Percentiles rank a stretch among this genome's conserved stretches.
phyloP scores from a whole-genome alignment of 2,888 invertebrate genomes.

The Ypsolopha scabrella region DNA sequence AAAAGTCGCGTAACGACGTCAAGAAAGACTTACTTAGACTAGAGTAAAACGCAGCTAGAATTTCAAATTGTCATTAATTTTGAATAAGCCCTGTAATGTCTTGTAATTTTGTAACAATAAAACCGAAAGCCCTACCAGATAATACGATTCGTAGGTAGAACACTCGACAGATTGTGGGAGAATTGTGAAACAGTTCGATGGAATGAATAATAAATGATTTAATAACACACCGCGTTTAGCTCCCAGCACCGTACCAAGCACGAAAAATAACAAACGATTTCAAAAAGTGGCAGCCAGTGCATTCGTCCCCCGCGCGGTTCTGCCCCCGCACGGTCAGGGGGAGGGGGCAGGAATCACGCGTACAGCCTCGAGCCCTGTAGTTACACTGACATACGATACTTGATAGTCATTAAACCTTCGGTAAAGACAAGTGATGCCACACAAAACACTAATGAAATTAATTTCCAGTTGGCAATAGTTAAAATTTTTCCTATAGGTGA shows the following conservation, averaged over 20 bases:
- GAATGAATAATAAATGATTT: slow-evolving; percentile 69
- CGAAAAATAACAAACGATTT: slow-evolving; percentile 65
- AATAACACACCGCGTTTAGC: slow-evolving; percentile 64
- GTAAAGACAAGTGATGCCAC: slow-evolving; percentile 13
- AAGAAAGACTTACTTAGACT: too few relatives aligned
- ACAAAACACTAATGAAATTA: slow-evolving; percentile 3
- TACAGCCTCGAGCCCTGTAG: too few relatives aligned
- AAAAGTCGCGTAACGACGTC: too few relatives aligned
- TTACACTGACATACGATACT: background rate
- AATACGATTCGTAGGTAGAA: background rate
- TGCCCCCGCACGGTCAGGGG: too few relatives aligned
- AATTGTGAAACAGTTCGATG: slow-evolving; percentile 66
- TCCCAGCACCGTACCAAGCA: slow-evolving; percentile 46
- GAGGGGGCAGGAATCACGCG: too few relatives aligned
- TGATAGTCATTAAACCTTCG: slow-evolving; percentile 13
- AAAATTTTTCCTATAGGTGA: too few relatives aligned
- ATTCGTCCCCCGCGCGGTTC: background rate
- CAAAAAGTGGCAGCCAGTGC: slow-evolving; percentile 38
- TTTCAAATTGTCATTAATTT: too few relatives aligned
- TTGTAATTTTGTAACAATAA: too few relatives aligned
- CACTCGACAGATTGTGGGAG: slow-evolving; percentile 45
- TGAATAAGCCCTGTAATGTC: too few relatives aligned
- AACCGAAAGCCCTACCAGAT: too few relatives aligned
- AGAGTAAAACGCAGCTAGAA: too few relatives aligned
- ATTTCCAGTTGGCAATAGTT: slow-evolving; percentile 16